Evolutionary conservation across 1,140 invertebrate genomes (phyloP), one percentile per base, ranked within the genome.

Genomic region (Drosophila elegans): DNA sequence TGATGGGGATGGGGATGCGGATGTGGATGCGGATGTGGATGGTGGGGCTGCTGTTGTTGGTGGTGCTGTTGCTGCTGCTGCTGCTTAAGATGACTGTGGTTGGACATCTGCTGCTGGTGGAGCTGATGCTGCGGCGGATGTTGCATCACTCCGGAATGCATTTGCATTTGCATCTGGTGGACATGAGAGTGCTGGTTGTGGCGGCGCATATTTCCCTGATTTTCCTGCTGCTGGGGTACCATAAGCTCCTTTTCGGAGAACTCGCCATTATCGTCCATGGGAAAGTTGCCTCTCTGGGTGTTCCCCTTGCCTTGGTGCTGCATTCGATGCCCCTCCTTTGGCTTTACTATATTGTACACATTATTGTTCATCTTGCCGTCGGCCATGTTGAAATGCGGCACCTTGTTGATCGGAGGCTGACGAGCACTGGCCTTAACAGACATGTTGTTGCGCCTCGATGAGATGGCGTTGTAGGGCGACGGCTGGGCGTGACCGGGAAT

Each of bases 101-200:
- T 63, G 7, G 39, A 29, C 39, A 79, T 53, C 51, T 88, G 82
- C 36, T 85, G 82, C 54, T 85, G 82, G 45, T 85, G 83, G 11
- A 85, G 39, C 59, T 85, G 82, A 52, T 85, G 81, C 34, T 85
- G 81, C 36, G 52, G 41, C 0, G 80, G 80, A 52, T 75, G 72
- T 11, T 9, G 36, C 61, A 45, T 25, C 1, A 25, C 27, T 10
- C 12, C 27, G 5, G 36, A 13, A 3, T 48, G 67, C 27, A 25
- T 48, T 4, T 42, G 56, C 12, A 68, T 34, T 42, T 54, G 46
- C 53, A 52, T 64, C 9, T 51, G 56, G 11, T 46, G 74, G 29
- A 34, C 25, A 34, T 49, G 62, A 5, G 38, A 13, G 6, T 68
- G 62, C 25, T 52, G 48, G n/a, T 51, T 51, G 29, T 51, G 34